A percentile compares a stretch with the other conserved stretches of the same genome.
Conservation (phyloP, 2,888 invertebrate genomes). For the Epicampocera succincta region DNA sequence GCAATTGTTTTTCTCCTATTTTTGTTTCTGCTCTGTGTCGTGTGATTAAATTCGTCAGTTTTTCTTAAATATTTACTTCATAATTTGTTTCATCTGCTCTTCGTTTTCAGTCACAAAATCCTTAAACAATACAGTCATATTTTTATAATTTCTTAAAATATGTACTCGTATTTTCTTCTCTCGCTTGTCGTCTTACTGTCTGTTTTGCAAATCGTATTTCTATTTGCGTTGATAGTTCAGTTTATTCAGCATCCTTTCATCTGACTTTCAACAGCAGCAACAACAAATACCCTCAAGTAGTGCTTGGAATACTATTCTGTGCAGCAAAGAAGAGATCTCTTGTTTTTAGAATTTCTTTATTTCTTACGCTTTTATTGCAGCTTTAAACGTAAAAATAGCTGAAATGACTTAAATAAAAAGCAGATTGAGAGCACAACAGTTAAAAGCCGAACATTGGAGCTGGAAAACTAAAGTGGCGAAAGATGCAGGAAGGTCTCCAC, state of each 20-base stretch:
- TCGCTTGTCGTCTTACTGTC: no score
- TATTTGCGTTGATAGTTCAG: conserved; percentile 47
- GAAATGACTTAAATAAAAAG: conserved; percentile 64
- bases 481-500: conserved; percentile 42
- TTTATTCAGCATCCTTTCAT: conserved; percentile 49
- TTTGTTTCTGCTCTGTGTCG: no score
- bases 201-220: background rate
- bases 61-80: conserved; percentile 13
- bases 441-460: conserved; percentile 28
- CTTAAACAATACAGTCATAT: background rate
- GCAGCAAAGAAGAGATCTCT: conserved; percentile 18
- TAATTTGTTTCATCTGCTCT: background rate
- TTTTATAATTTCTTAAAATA: conserved; percentile 28
- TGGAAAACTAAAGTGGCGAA: conserved; percentile 1
- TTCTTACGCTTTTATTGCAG: conserved; percentile 28
- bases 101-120: background rate
- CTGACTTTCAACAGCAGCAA: conserved; percentile 47
- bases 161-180: no score
- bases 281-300: conserved; percentile 55
- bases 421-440: conserved; percentile 64
- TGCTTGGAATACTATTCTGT: conserved; percentile 50
- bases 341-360: conserved; percentile 23
- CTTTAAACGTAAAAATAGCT: conserved; percentile 38
- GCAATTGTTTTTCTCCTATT: no score
- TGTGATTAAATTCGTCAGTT: background rate